Percentiles rank a stretch among this genome's conserved stretches.
Conservation (phyloP, 2,888 invertebrate species). For the Pyrocoelia pectoralis region DNA sequence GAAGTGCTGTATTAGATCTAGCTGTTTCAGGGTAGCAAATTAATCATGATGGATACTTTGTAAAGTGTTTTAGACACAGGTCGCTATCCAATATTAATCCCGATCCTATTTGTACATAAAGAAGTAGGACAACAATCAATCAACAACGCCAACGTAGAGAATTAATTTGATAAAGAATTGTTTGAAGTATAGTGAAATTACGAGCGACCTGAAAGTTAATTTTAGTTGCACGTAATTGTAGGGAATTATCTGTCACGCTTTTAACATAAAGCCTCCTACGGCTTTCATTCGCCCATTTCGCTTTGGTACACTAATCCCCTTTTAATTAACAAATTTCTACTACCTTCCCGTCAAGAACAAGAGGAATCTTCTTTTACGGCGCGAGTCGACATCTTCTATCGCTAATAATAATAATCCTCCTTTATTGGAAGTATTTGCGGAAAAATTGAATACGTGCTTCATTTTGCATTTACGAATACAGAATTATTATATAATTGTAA, state of each 20-base stretch:
- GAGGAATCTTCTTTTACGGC: background rate
- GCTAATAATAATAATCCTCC: slow-evolving; percentile 1
- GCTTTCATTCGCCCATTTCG: background rate
- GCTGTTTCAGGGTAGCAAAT: background rate
- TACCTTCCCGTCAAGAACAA: background rate
- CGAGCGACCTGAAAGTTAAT: background rate
- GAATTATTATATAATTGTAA: no score
- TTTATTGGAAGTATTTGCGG: background rate
- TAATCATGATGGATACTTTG: slow-evolving; percentile 7
- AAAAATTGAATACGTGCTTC: background rate
- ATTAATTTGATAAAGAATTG: no score
- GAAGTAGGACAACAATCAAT: no score
- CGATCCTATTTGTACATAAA: background rate
- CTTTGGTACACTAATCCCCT: background rate
- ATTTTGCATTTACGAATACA: background rate
- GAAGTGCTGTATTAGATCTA: slow-evolving; percentile 10
- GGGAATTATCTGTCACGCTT: slow-evolving; percentile 1
- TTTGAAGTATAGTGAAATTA: background rate
- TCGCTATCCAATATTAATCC: background rate
- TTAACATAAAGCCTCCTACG: background rate
- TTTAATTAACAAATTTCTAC: background rate
- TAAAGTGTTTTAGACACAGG: background rate
- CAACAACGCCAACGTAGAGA: no score
- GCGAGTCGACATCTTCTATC: background rate
- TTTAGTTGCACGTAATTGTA: background rate